Base-by-base conservation (phyloP, 2,797 vertebrate genomes). In the Pelochelys cantorii region DNA sequence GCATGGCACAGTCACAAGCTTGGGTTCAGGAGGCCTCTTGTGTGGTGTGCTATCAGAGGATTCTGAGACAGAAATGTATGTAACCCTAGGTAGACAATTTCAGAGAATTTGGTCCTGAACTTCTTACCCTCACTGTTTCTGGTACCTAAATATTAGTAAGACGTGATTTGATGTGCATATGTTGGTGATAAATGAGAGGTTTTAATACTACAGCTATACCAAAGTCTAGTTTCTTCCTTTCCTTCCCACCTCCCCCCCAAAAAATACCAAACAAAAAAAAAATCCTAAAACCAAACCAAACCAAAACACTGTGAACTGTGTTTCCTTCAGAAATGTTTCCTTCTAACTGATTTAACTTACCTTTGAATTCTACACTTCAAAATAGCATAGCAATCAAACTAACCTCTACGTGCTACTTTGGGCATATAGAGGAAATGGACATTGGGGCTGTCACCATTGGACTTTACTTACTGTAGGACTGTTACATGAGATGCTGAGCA, bases 251-350 rank as follows among this genome's bases (percentile, higher is more conserved):
- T 11, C 79, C 88, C 85, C 20, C 52, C 80, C 56, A 95, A 93
- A 79, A 87, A 18, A 83, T 12, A 1, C 8, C 86, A 29, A 60
- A 29, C 59, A 48, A 48, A 42, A 5, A 42, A 42, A 42, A 42
- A 48, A 48, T 48, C 7, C 42, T 48, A 48, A 48, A 48, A 48
- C 7, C 42, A 54, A 54, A 11, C 12, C 53, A 54, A 54, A 54
- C 1, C 53, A 90, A 79, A 29, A 74, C 8, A 27, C 3, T 93
- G 55, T 87, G 53, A 87, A 83, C 31, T 48, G 42, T 48, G 42
- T 48, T 48, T 48, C 42, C 42, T 89, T 91, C 75, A 92, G 23
- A 93, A 95, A 88, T 27, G 1, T 75, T 85, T 42, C 3, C 81
- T 94, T 57, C 52, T 4, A 52, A 5, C 81, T 89, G 53, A 29